These are phyloP conservation scores for Patella caerulea DNA, from an alignment of 2,888 invertebrate genomes.

Conservation along the genomic window DNA sequence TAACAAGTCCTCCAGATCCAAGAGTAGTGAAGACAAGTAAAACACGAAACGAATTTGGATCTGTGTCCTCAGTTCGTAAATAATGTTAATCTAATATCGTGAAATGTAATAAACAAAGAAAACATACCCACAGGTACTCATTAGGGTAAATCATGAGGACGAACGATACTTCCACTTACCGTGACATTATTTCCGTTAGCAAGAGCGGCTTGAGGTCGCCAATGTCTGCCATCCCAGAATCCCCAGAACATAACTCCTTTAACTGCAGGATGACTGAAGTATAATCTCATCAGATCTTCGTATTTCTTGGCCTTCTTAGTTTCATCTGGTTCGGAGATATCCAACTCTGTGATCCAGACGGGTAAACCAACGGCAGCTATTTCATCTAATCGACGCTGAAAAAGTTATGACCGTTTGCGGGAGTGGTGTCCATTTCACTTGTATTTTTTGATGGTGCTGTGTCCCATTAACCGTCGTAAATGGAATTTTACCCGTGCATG, in stretches of 20 bases:
- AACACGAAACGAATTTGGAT: too few species aligned
- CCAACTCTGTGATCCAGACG: slow-evolving; percentile 31
- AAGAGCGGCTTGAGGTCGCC: slow-evolving; percentile 25
- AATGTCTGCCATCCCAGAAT: slow-evolving; percentile 27
- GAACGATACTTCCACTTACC: slow-evolving; percentile 11
- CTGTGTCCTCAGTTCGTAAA: too few species aligned
- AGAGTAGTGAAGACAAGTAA: too few species aligned
- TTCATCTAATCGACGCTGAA: slow-evolving; percentile 36
- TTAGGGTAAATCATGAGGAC: too few species aligned
- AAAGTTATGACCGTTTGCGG: not conserved
- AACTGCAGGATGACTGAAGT: slow-evolving; percentile 27
- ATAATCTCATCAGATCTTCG: slow-evolving; percentile 23
- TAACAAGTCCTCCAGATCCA: too few species aligned
- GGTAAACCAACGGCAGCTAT: slow-evolving; percentile 24
- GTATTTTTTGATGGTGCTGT: too few species aligned
- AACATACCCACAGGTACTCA: too few species aligned
- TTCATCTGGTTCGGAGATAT: slow-evolving; percentile 18
- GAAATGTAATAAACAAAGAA: too few species aligned
- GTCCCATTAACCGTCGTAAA: too few species aligned
- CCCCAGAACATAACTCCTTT: slow-evolving; percentile 33
- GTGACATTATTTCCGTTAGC: slow-evolving; percentile 14
- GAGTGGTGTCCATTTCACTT: too few species aligned
- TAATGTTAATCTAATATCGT: too few species aligned
- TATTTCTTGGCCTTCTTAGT: slow-evolving; percentile 24
- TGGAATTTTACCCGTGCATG: too few species aligned